Evolutionary conservation across 2,888 invertebrate genomes (phyloP), one percentile per base, ranked within the genome.

Genomic region (Lepidonotus clava): DNA sequence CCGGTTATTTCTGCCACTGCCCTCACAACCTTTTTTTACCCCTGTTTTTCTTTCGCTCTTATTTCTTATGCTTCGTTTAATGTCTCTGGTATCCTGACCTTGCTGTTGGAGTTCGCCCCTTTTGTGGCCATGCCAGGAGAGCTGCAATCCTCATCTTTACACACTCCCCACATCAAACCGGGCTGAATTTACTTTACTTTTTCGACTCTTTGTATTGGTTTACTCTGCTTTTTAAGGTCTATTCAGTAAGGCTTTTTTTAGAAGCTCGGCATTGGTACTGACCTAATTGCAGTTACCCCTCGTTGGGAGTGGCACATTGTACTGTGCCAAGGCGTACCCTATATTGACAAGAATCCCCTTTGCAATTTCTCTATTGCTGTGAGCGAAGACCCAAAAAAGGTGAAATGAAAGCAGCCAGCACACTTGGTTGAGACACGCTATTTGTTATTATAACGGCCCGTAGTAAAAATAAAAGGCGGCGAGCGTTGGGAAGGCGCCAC

Each of bases 401-500:
- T n/a, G n/a, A n/a, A n/a, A n/a, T 11, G 18, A 46, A 46, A 46
- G 46, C 46, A 46, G 18, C 18, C 46, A 46, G 6, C 18, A 46
- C 8, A 46, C 6, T 46, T 46, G 18, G 46, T 28, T 11, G 11
- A 61, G 61, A 61, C 61, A 61, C 28, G 61, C 28, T 5, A 28
- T 61, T 61, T 61, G 28, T 61, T 32, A 61, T 61, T 61, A 61
- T 61, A 11, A 28, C 28, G 61, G 28, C 21, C 11, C 11, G 28
- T 61, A 28, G 28, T 11, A 46, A 46, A 46, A 46, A 46, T 46
- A 61, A 61, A 61, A 61, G 28, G 28, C 24, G 53, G n/a, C 21
- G 61, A 61, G 61, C 61, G 21, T 28, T 61, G 61, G 61, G 61
- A 61, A 61, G 61, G 61, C 24, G 61, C 24, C 61, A 28, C 28